These are phyloP conservation scores for Hylaea fasciaria DNA, from an alignment of 2,888 invertebrate genomes.

Conservation along the genomic window DNA sequence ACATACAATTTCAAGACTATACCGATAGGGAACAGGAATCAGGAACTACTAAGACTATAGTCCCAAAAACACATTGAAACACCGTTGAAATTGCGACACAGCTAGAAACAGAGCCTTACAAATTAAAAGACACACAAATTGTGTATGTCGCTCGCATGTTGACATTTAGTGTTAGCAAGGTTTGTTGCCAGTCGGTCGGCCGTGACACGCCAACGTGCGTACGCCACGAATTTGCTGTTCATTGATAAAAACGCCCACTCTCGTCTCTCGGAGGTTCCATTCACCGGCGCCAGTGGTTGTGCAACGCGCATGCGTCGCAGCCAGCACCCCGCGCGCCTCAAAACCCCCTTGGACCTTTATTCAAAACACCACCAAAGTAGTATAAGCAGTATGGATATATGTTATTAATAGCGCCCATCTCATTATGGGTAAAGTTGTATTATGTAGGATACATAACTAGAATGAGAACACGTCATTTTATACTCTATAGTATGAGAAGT, in stretches of 20 bases:
- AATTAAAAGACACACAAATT: constrained; percentile 38
- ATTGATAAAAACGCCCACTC: constrained; percentile 84
- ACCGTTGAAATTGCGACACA: constrained; percentile 25
- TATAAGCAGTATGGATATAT: constrained; percentile 15
- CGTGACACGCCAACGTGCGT: constrained; percentile 78
- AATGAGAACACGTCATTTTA: no score
- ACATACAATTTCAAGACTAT: no score
- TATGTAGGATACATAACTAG: no score
- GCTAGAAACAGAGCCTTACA: constrained; percentile 36
- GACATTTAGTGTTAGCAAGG: constrained; percentile 75
- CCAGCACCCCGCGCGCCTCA: constrained; percentile 45
- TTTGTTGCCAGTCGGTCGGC: constrained; percentile 63
- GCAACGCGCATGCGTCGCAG: constrained; percentile 71
- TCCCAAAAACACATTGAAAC: no score
- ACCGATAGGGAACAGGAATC: no score
- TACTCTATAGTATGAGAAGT: no score
- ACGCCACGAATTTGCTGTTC: constrained; percentile 80
- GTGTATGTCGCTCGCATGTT: constrained; percentile 57
- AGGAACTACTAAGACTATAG: no score
- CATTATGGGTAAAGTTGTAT: not conserved
- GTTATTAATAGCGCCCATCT: not conserved
- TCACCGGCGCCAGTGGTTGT: constrained; percentile 79
- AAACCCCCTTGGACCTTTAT: constrained; percentile 60
- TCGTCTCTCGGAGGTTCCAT: constrained; percentile 67
- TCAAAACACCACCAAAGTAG: constrained; percentile 45